Conservation (phyloP, 2,113 vertebrate genomes). For the Sardina pilchardus region DNA sequence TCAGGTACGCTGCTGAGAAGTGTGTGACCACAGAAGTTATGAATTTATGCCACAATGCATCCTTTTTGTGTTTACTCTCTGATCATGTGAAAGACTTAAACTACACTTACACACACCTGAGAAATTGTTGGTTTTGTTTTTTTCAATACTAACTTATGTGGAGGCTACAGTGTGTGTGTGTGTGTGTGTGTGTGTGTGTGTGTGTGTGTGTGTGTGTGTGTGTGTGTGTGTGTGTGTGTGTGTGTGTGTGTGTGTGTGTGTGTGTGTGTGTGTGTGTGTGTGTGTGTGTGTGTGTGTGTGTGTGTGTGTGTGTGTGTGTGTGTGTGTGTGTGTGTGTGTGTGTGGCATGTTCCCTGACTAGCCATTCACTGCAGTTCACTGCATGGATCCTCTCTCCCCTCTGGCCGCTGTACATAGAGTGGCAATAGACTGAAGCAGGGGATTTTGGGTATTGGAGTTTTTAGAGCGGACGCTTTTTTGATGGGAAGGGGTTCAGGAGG, state of each 20-base stretch:
- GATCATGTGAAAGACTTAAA: not conserved
- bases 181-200: conserved; percentile 2
- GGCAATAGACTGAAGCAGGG: not conserved
- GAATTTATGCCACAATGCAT: not conserved
- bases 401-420: not conserved
- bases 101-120: not conserved
- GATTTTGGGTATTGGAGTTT: not conserved
- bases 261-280: not conserved
- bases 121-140: not conserved
- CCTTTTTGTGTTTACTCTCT: not conserved
- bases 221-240: not conserved
- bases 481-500: conserved; percentile 1
- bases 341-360: not conserved
- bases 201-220: not conserved
- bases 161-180: not conserved
- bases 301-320: not conserved
- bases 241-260: not conserved
- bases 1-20: not conserved
- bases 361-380: conserved; percentile 21
- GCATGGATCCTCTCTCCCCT: not conserved
- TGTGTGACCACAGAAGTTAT: not conserved
- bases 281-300: not conserved
- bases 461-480: not conserved
- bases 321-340: not conserved
- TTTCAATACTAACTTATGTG: not conserved